Percentiles rank a stretch among this genome's conserved stretches.
Evolutionary conservation across 1,140 invertebrate genomes (phyloP).

Genomic region (Radopholus similis): DNA sequence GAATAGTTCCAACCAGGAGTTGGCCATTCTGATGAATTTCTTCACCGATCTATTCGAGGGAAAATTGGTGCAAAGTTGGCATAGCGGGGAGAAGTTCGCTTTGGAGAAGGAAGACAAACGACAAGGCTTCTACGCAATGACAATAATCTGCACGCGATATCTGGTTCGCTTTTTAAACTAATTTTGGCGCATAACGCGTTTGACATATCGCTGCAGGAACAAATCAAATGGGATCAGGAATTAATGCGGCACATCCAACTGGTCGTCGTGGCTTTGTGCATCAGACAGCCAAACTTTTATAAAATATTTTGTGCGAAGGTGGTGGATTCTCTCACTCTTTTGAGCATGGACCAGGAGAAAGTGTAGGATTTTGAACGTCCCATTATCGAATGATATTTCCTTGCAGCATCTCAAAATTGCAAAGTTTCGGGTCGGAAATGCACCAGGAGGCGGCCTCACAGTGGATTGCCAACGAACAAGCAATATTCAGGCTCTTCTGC

Average conservation of each 20-base stretch:
- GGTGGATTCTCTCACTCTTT: neutral
- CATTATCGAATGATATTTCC: neutral
- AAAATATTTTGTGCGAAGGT: conserved; percentile 14
- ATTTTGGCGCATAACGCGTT: neutral
- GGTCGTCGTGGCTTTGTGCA: neutral
- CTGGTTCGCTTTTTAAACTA: neutral
- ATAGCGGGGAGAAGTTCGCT: neutral
- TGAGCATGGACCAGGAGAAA: conserved; percentile 13
- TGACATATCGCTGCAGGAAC: neutral
- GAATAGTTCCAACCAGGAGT: neutral
- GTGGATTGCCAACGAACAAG: conserved; percentile 12
- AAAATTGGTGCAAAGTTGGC: neutral
- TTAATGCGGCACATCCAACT: conserved; percentile 8
- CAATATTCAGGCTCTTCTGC: conserved; percentile 5
- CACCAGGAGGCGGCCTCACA: neutral
- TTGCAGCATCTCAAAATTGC: conserved; percentile 3
- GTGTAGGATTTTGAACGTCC: neutral
- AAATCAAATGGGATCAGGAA: conserved; percentile 11
- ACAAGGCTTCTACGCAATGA: conserved; percentile 5
- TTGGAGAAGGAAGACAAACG: neutral
- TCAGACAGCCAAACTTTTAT: neutral
- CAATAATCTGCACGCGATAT: conserved; percentile 16
- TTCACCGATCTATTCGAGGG: neutral
- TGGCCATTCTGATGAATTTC: neutral
- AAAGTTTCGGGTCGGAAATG: neutral